Conservation (phyloP, 2,888 invertebrate species). For the Eupeodes latifasciatus region DNA sequence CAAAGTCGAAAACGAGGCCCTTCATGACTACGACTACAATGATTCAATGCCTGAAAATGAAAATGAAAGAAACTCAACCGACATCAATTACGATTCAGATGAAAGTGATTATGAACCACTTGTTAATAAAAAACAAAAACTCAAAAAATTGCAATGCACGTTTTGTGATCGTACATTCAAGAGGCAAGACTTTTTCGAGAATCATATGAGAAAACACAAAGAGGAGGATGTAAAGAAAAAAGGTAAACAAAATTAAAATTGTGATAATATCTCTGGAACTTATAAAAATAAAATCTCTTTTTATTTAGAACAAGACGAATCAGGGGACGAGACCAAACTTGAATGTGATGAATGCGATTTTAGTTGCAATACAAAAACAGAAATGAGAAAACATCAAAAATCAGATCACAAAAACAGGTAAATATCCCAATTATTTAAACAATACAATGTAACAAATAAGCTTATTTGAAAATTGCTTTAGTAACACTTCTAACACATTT, state of each 20-base stretch:
- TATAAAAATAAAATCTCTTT: neutral
- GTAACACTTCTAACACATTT: too few relatives aligned
- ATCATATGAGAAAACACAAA: slow-evolving; percentile 56
- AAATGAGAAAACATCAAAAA: slow-evolving; percentile 28
- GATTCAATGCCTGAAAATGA: slow-evolving; percentile 32
- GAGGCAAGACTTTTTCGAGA: slow-evolving; percentile 52
- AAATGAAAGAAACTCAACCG: slow-evolving; percentile 23
- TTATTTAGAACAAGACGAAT: slow-evolving; percentile 16
- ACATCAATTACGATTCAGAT: slow-evolving; percentile 43
- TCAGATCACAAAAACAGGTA: slow-evolving; percentile 20
- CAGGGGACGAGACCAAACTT: neutral
- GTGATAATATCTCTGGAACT: neutral
- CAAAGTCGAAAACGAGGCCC: slow-evolving; percentile 59
- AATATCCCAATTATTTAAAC: neutral
- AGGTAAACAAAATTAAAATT: slow-evolving; percentile 21
- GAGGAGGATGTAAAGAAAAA: slow-evolving; percentile 45
- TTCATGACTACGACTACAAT: slow-evolving; percentile 43
- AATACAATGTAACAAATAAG: too few relatives aligned
- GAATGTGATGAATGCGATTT: slow-evolving; percentile 25
- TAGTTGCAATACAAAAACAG: neutral
- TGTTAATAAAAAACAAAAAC: slow-evolving; percentile 20
- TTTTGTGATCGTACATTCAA: slow-evolving; percentile 61
- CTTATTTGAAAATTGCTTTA: too few relatives aligned
- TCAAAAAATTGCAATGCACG: slow-evolving; percentile 52
- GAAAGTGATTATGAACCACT: slow-evolving; percentile 45